These are phyloP conservation scores for Rousettus madagascariensis DNA, from an alignment of 2,797 vertebrate genomes.

Conservation along the genomic window DNA sequence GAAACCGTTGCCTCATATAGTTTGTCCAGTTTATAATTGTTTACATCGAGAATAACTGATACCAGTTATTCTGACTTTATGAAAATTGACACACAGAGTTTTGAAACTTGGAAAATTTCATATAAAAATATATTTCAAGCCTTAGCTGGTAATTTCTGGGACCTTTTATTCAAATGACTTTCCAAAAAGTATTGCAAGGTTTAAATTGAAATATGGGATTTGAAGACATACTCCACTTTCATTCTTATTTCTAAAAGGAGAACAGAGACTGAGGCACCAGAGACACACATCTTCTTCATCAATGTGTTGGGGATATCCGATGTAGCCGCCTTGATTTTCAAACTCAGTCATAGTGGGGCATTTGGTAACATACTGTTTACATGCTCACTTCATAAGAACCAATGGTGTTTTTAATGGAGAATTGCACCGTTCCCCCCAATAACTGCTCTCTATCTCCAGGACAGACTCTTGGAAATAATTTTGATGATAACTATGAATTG, in stretches of 20 bases:
- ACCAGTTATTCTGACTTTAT: not conserved
- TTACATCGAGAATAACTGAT: not conserved
- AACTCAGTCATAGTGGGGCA: not conserved
- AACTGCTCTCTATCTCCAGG: not conserved
- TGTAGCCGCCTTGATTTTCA: not conserved
- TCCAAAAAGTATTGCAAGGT: not conserved
- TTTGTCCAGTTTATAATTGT: not conserved
- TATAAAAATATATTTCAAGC: not conserved
- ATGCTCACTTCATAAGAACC: not conserved
- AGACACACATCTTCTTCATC: not conserved
- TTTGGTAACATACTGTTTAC: not conserved
- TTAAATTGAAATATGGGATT: not conserved
- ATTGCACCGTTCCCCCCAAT: not conserved
- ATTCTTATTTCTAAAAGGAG: not conserved
- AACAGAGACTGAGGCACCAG: not conserved
- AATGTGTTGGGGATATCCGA: not conserved
- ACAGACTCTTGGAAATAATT: not conserved
- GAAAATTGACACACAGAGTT: not conserved
- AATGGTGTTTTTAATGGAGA: not conserved
- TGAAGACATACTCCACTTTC: not conserved
- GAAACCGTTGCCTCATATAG: not conserved
- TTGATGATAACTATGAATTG: not conserved
- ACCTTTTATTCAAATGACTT: not conserved
- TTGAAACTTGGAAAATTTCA: not conserved
- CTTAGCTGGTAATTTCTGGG: not conserved